Evolutionary conservation across 1,140 invertebrate genomes (phyloP), one percentile per base, ranked within the genome.

Genomic region (Cotesia vestalis): DNA sequence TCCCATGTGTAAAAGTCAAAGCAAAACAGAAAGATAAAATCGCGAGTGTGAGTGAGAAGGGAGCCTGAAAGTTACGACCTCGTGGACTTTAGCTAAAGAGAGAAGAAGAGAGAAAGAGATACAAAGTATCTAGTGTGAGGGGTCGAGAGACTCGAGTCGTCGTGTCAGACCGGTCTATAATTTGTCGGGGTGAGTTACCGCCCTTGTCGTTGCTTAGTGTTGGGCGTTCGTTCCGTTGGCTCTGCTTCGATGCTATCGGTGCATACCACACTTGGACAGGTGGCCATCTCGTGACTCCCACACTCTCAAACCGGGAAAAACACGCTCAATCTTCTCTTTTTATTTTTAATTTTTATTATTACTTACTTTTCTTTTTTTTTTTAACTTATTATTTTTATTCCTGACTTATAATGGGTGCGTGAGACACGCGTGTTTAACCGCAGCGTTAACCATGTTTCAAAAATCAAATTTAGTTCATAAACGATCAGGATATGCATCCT

Each of bases 141-240:
- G 27, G 36, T 46, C n/a, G 38, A 35, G 17, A 64, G 51, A 68
- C 79, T 77, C 75, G 78, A 83, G 82, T 82, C 81, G 76, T 78
- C 40, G 40, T 46, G 81, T 82, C 81, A 80, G 81, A 80, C 77
- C 78, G 83, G 79, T 85, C 81, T 84, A 85, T 85, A 86, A 85
- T 86, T 86, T 85, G 84, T 86, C 83, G 83, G 79, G 80, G 80
- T 84, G 84, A 85, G 81, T 85, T 84, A 85, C 81, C 84, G 84
- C 80, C 78, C 78, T 83, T 83, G 82, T 85, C 83, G 84, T 83
- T 84, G 81, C 83, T 85, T 82, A 85, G 78, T 78, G 77, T 69
- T 83, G 81, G 80, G 77, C 82, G 81, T 85, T 80, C 81, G 82
- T 83, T 83, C 79, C 77, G 75, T 81, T 70, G 78, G 75, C 76